A percentile compares a stretch with the other conserved stretches of the same genome.
These are phyloP conservation scores for Erpornis zantholeuca DNA, from an alignment of 2,113 vertebrate genomes.

Conservation along the genomic window DNA sequence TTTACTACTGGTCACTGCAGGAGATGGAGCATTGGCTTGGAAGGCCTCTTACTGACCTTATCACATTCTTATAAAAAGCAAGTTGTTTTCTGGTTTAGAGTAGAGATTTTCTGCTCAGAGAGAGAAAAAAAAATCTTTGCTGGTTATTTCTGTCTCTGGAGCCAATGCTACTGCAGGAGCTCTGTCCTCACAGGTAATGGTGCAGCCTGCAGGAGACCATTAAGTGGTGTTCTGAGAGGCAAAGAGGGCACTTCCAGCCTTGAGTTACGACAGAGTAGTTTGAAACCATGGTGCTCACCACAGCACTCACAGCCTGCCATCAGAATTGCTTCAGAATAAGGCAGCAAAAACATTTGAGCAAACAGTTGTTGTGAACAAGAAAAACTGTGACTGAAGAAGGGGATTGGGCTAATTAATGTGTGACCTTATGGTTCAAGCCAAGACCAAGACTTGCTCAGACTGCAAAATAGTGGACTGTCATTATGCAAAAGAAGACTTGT, in stretches of 20 bases:
- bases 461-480: background rate
- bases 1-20: background rate
- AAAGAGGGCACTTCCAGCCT: slow-evolving; percentile 1
- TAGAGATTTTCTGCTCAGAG: slow-evolving; percentile 11
- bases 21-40: slow-evolving; percentile 15
- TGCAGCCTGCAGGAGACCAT: background rate
- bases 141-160: slow-evolving; percentile 12
- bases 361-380: background rate
- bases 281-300: background rate
- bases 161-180: background rate
- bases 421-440: slow-evolving; percentile 15
- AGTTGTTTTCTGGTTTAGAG: slow-evolving; percentile 46
- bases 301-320: background rate
- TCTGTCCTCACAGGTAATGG: slow-evolving; percentile 19
- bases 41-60: slow-evolving; percentile 30
- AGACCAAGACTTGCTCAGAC: background rate
- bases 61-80: slow-evolving; percentile 19
- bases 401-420: slow-evolving; percentile 10
- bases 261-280: background rate
- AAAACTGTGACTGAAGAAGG: background rate
- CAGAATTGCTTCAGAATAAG: slow-evolving; percentile 4
- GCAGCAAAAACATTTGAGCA: background rate
- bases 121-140: background rate
- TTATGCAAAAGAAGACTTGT: background rate
- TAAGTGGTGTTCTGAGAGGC: background rate